These are phyloP conservation scores for Elachura formosa DNA, from an alignment of 2,113 vertebrate species.

Conservation along the genomic window DNA sequence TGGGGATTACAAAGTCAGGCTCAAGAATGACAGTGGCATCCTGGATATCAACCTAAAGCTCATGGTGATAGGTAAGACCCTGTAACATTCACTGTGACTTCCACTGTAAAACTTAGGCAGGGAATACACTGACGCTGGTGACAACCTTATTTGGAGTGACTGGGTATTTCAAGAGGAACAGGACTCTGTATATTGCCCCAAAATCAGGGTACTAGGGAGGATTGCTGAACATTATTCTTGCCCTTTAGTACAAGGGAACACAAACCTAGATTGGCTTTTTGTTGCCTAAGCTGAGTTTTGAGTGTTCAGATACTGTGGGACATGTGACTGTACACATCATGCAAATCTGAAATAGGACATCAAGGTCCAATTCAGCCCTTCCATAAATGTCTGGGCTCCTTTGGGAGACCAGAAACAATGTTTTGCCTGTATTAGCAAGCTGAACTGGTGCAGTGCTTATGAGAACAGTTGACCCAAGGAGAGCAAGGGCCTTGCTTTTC, in stretches of 20 bases:
- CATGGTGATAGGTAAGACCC: constrained; percentile 76
- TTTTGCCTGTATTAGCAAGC: not conserved
- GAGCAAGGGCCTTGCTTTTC: not conserved
- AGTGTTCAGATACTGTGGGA: not conserved
- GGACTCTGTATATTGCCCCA: not conserved
- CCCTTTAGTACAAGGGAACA: not conserved
- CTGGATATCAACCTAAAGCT: constrained; percentile 74
- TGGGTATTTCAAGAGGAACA: not conserved
- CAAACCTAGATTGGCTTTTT: not conserved
- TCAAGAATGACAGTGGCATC: constrained; percentile 81
- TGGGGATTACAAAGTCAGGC: constrained; percentile 82
- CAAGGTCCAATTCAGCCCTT: not conserved
- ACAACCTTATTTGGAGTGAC: not conserved
- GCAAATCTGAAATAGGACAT: not conserved
- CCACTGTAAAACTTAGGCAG: not conserved
- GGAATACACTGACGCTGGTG: not conserved
- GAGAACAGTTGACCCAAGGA: not conserved
- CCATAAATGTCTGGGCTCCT: not conserved
- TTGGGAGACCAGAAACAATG: not conserved
- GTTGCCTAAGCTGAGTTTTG: not conserved
- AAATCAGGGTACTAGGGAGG: not conserved
- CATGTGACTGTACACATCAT: not conserved
- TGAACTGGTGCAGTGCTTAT: not conserved
- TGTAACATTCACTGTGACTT: not conserved
- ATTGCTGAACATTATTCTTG: not conserved